phyloP scores from a whole-genome alignment of 2,113 vertebrate genomes.

The Atherinomorus stipes region DNA sequence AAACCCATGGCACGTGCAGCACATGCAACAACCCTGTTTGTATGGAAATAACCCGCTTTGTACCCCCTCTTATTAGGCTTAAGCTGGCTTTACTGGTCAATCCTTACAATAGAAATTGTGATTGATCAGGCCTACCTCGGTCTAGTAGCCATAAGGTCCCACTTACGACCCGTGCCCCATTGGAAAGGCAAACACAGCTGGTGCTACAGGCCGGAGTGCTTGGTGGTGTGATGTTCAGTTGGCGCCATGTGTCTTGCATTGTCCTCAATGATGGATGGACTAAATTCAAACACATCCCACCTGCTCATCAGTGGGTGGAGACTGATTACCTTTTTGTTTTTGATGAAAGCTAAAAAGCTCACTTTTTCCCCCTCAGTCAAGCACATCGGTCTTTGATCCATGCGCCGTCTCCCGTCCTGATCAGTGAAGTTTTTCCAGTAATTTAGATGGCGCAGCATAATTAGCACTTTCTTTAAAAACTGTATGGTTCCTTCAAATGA shows the following conservation, averaged over 20 bases:
- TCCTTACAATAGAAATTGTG: conserved; percentile 69
- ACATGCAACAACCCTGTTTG: conserved; percentile 18
- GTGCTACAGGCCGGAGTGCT: conserved; percentile 56
- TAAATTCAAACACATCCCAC: conserved; percentile 52
- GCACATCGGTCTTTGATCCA: background rate
- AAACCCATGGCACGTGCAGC: background rate
- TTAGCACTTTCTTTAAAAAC: background rate
- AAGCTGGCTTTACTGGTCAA: conserved; percentile 32
- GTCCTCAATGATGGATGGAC: conserved; percentile 72
- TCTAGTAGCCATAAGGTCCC: conserved; percentile 68
- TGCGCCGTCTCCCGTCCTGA: background rate
- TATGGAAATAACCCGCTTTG: conserved; percentile 16
- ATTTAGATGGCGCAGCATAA: conserved; percentile 5
- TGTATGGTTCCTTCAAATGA: background rate
- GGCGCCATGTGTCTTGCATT: conserved; percentile 52
- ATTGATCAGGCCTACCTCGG: conserved; percentile 71
- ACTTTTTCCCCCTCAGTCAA: background rate
- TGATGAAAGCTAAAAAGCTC: background rate
- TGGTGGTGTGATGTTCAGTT: conserved; percentile 36
- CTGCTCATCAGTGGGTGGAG: conserved; percentile 61
- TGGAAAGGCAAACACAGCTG: conserved; percentile 83
- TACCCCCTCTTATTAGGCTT: background rate
- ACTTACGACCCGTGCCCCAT: conserved; percentile 59
- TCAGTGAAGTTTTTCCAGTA: background rate
- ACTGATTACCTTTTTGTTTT: conserved; percentile 5